Evolutionary conservation across 1,140 invertebrate genomes (phyloP), one percentile per base, ranked within the genome.

Genomic region (Solenopsis invicta): DNA sequence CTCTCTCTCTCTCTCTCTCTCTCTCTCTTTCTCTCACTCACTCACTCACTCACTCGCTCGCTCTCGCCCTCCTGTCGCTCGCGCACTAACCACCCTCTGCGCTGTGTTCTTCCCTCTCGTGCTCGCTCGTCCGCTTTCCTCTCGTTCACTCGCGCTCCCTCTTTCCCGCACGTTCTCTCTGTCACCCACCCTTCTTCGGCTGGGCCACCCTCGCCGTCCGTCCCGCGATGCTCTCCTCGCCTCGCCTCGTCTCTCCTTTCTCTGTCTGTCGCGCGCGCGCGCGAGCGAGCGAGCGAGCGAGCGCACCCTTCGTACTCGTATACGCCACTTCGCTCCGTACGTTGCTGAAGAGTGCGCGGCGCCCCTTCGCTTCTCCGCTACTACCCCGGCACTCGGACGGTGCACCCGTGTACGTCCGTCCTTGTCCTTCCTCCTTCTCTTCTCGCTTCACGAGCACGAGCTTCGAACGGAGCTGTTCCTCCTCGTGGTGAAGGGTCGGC

Each of bases 401-500:
- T 82, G 80, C 80, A 72, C n/a, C 67, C 52, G 59, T 67, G 61
- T 80, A 80, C 18, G 48, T 67, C 29, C 29, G 69, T 84, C 41
- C 54, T 74, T 52, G 67, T 87, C 52, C 16, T 66, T 74, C 24
- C 37, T 37, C 34, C 72, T 41, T 72, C 54, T 82, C 37, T 56
- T 8, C 41, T 18, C 69, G 74, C 54, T 10, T 41, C 21, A 48
- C 77, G n/a, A 80, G 50, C 45, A 80, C 67, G 45, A 71, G 41
- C n/a, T 18, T 81, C 56, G 21, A 62, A 48, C 37, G 29, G 62
- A 34, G 45, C 41, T 82, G 69, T 56, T 59, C 34, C 75, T 74
- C 56, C 71, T 74, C 66, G 72, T 54, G 82, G 67, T n/a, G n/a
- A n/a, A 67, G 62, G 77, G 59, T 89, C 75, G 62, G 67, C 76